Percentiles rank a stretch among this genome's conserved stretches.
These are phyloP conservation scores for Hydractinia echinata DNA, from an alignment of 30 jellyfish, hydroid and myxozoan genomes.

Conservation along the genomic window DNA sequence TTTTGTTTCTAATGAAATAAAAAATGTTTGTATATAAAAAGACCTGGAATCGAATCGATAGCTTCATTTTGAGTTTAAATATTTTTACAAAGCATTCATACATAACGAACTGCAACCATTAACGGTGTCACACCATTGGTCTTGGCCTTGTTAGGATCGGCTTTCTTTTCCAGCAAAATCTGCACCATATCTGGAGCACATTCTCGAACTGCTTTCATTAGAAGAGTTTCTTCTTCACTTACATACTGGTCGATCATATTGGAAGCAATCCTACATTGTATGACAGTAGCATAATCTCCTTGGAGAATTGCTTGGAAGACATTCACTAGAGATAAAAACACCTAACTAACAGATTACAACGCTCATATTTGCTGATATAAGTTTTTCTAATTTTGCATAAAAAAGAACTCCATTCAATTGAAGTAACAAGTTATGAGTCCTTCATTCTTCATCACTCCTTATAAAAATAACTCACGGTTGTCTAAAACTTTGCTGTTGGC, in stretches of 20 bases:
- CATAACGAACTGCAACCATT: conserved; percentile 72
- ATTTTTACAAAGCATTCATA: background rate
- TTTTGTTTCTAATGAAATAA: conserved; percentile 46
- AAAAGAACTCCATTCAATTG: background rate
- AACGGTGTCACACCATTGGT: conserved; percentile 66
- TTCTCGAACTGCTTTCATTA: conserved; percentile 41
- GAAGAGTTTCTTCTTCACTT: conserved; percentile 20
- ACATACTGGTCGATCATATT: conserved; percentile 18
- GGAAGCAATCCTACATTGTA: conserved; percentile 9
- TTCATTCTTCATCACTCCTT: no score
- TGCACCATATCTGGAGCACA: conserved; percentile 37
- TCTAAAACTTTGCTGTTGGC: conserved; percentile 8
- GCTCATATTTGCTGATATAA: background rate
- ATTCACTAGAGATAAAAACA: background rate
- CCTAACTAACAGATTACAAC: no score
- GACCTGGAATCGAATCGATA: background rate
- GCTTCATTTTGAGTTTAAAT: background rate
- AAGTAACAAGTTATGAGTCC: background rate
- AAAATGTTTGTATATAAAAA: no score
- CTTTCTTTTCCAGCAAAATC: conserved; percentile 50
- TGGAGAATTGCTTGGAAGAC: conserved; percentile 20
- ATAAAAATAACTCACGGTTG: background rate
- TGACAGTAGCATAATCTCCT: background rate
- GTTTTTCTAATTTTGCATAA: background rate
- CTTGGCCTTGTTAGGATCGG: conserved; percentile 51